phyloP scores from a whole-genome alignment of 2,888 invertebrate species.

The Tetragonisca angustula region DNA sequence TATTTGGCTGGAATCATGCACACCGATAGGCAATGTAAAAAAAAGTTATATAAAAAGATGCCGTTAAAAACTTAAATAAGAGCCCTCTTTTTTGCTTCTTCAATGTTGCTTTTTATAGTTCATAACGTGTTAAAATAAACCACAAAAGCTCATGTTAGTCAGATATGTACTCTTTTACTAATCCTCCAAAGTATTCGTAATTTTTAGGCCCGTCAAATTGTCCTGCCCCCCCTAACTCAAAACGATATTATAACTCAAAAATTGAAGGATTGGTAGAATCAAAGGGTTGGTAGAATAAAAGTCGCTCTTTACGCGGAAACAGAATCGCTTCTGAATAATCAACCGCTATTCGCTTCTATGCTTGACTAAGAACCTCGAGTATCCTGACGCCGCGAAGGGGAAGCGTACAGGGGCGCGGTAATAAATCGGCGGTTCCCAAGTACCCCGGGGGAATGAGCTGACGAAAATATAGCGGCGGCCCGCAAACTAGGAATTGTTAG shows the following conservation, averaged over 20 bases:
- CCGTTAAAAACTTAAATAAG: too few species aligned
- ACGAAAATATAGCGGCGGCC: slow-evolving; percentile 82
- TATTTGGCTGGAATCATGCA: too few species aligned
- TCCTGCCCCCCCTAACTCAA: too few species aligned
- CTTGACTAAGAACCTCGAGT: slow-evolving; percentile 62
- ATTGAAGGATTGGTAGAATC: neutral
- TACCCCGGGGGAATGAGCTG: slow-evolving; percentile 79
- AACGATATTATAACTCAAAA: neutral
- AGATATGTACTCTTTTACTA: too few species aligned
- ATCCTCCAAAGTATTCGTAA: too few species aligned
- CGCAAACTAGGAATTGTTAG: slow-evolving; percentile 82
- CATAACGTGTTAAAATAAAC: too few species aligned
- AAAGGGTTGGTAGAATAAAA: neutral
- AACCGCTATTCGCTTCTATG: slow-evolving; percentile 48
- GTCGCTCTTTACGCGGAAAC: neutral
- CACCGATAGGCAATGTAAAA: too few species aligned
- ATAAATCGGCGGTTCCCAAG: slow-evolving; percentile 80
- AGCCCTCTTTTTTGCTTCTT: too few species aligned
- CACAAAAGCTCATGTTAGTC: too few species aligned
- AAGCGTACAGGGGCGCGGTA: slow-evolving; percentile 64
- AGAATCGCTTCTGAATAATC: slow-evolving; percentile 56
- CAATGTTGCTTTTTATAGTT: too few species aligned
- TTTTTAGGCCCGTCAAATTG: too few species aligned
- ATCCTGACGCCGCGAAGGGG: slow-evolving; percentile 41
- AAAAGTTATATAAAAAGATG: too few species aligned